Evolutionary conservation across 2,888 invertebrate genomes (phyloP).

Genomic region (Synanthedon andrenaeformis): DNA sequence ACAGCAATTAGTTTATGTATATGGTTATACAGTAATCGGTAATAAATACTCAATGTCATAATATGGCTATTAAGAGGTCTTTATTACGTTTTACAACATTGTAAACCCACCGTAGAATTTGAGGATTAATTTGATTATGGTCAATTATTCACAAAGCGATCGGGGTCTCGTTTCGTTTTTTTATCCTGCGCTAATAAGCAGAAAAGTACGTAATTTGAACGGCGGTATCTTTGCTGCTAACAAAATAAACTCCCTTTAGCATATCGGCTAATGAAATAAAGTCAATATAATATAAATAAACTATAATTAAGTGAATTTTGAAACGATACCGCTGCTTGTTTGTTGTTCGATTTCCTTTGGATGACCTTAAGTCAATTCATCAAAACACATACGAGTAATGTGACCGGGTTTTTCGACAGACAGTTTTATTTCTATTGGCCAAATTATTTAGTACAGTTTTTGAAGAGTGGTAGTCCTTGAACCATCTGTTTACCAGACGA

Average conservation of each 20-base stretch:
- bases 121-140: constrained; percentile 70
- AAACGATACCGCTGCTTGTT: constrained; percentile 42
- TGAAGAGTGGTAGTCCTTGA: too few relatives aligned
- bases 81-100: constrained; percentile 66
- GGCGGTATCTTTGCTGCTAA: constrained; percentile 66
- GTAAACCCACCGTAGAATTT: constrained; percentile 70
- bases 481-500: too few relatives aligned
- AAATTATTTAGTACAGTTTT: too few relatives aligned
- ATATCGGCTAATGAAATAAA: constrained; percentile 60
- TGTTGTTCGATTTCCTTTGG: constrained; percentile 36
- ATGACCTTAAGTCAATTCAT: too few relatives aligned
- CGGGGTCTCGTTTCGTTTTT: constrained; percentile 50
- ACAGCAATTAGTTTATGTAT: constrained; percentile 1
- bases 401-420: too few relatives aligned
- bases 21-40: constrained; percentile 4
- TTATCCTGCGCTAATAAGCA: constrained; percentile 63
- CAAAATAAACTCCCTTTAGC: constrained; percentile 68
- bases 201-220: constrained; percentile 64
- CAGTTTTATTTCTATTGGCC: too few relatives aligned
- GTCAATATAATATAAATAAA: constrained; percentile 66
- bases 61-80: constrained; percentile 55
- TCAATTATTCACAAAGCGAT: constrained; percentile 68
- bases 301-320: constrained; percentile 62
- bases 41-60: constrained; percentile 43
- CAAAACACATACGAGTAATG: too few relatives aligned